Evolutionary conservation across 2,113 vertebrate species (phyloP).

Genomic region (Athene cunicularia): DNA sequence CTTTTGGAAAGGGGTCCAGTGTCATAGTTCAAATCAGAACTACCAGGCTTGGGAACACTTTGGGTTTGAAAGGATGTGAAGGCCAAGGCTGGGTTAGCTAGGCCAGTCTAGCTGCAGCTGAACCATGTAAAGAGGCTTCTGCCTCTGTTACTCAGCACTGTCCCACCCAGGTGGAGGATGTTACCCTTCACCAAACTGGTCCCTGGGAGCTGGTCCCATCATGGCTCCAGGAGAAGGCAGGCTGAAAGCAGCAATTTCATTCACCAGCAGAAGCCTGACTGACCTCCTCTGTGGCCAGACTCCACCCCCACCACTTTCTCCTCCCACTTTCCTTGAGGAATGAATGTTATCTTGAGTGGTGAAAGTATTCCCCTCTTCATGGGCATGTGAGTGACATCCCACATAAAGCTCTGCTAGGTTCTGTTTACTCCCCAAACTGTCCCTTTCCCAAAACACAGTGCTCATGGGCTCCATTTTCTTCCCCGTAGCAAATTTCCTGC

Average conservation of each 20-base stretch:
- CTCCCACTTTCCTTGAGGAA: background rate
- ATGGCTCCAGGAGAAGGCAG: background rate
- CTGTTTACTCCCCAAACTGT: background rate
- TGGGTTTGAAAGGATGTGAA: background rate
- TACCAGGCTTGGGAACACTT: background rate
- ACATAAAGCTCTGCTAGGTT: background rate
- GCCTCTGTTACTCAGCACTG: rapidly evolving
- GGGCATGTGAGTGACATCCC: background rate
- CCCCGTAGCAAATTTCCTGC: background rate
- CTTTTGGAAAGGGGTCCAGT: background rate
- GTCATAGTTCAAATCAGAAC: background rate
- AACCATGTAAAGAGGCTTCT: background rate
- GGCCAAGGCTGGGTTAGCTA: background rate
- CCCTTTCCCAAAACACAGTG: background rate
- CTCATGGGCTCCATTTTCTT: background rate
- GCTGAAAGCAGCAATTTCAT: background rate
- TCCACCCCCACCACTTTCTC: background rate
- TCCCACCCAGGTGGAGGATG: background rate
- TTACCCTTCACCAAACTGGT: background rate
- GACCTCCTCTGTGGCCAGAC: background rate
- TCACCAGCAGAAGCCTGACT: background rate
- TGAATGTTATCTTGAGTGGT: background rate
- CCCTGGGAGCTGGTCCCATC: background rate
- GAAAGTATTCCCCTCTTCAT: background rate
- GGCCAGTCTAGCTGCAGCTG: background rate